A percentile compares a stretch with the other conserved stretches of the same genome.
Conservation (phyloP, 2,113 vertebrate genomes). For the Seriola aureovittata region DNA sequence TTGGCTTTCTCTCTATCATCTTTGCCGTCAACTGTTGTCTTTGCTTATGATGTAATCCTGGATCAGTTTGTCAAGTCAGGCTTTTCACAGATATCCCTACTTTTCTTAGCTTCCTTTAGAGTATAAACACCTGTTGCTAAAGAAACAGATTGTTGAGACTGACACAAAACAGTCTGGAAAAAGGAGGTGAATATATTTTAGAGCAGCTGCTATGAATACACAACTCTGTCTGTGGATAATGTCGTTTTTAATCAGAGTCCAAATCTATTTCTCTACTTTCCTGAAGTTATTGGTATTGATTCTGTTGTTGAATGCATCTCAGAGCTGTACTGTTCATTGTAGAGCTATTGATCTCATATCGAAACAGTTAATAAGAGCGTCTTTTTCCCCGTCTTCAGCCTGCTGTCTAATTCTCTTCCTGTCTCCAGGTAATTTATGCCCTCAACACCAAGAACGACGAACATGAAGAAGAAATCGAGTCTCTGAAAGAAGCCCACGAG, state of each 20-base stretch:
- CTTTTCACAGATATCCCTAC: background rate
- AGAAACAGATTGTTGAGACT: background rate
- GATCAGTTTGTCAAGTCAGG: background rate
- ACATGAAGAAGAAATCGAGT: constrained; percentile 94
- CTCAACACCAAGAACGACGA: constrained; percentile 99
- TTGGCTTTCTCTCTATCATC: too few relatives aligned
- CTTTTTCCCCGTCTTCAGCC: background rate
- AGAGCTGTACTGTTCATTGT: background rate
- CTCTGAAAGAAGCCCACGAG: constrained; percentile 94
- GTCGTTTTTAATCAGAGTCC: constrained; percentile 16
- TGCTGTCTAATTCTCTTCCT: constrained; percentile 35
- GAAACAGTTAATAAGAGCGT: constrained; percentile 28
- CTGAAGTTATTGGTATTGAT: constrained; percentile 34
- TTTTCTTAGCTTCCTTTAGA: background rate
- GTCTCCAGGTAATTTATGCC: constrained; percentile 94
- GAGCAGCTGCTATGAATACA: background rate
- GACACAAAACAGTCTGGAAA: background rate
- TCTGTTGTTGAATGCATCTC: constrained; percentile 16
- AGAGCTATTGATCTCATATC: constrained; percentile 36
- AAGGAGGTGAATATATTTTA: background rate
- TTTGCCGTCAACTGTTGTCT: too few relatives aligned
- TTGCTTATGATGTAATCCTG: too few relatives aligned
- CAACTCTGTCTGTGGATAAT: background rate
- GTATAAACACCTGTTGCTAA: background rate
- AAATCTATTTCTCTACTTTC: background rate